Base-by-base conservation (phyloP, 2,797 vertebrate genomes). In the Crocidura indochinensis region DNA sequence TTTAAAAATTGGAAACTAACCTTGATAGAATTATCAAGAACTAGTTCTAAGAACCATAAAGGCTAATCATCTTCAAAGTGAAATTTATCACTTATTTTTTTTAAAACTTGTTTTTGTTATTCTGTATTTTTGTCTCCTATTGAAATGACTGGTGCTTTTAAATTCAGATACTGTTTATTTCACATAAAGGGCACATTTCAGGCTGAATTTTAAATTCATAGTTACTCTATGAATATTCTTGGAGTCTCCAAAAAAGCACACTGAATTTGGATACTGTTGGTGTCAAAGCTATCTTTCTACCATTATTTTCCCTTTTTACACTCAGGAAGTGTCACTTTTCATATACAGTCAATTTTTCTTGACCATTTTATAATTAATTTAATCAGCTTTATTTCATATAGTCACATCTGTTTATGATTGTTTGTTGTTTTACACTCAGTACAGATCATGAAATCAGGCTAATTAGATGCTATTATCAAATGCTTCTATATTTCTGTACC, bases 301-400 rank as follows among this genome's bases (percentile, higher is more conserved):
- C 74, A 72, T 20, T 38, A 71, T 31, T 87, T 62, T 96, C 96
- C 95, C 84, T 96, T 86, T 86, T 75, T 86, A 51, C 92, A 64
- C 94, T 91, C 90, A 74, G 84, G 51, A 84, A 68, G 78, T 97
- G 97, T 98, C 97, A 94, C 93, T 96, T 98, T 97, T 97, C 94
- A 98, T 98, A 97, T 97, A 96, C 97, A 97, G 97, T 96, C 94
- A 97, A 93, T 91, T 98, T 97, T 97, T 98, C 97, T 98, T 96
- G 97, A 96, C 96, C 97, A 96, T 97, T 98, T 97, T 96, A 96
- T 98, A 98, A 97, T 97, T 94, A 97, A 97, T 20, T 96, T 97
- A 97, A 98, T 97, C 93, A 94, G 94, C 97, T 98, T 98, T 96
- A 97, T 97, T 97, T 97, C 90, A 96, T 97, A 96, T 97, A 96